Percentiles rank a stretch among this genome's conserved stretches.
Conservation (phyloP, 2,113 vertebrate species). For the Psilopogon haemacephalus region DNA sequence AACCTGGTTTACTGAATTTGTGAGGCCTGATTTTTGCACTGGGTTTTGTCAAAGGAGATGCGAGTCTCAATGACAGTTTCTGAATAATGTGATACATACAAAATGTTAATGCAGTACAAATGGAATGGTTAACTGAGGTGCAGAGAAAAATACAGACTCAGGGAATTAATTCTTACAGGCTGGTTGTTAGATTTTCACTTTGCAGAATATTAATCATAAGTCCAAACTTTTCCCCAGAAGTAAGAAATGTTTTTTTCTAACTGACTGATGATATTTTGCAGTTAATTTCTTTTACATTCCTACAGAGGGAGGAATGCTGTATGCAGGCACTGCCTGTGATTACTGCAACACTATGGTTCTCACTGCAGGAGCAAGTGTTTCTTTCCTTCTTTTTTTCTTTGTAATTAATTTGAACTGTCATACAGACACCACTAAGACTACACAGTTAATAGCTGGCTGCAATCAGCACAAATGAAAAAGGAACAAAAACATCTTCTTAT, state of each 20-base stretch:
- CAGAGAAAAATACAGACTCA: background rate
- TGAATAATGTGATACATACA: background rate
- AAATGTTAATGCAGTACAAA: background rate
- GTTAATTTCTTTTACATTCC: background rate
- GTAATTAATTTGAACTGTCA: background rate
- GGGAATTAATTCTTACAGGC: background rate
- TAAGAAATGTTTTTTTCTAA: background rate
- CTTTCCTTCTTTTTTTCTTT: background rate
- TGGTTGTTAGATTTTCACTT: background rate
- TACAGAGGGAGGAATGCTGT: background rate
- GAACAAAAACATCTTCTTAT: background rate
- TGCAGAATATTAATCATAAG: background rate
- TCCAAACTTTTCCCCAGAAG: background rate
- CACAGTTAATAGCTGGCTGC: slow-evolving; percentile 23
- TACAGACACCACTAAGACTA: background rate
- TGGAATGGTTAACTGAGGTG: background rate
- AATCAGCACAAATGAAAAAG: background rate
- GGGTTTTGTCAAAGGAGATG: background rate
- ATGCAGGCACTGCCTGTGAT: background rate
- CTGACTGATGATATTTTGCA: background rate
- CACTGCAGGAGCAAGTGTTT: background rate
- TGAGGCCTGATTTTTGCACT: background rate
- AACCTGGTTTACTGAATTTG: background rate
- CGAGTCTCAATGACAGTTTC: background rate
- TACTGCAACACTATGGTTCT: background rate